Conservation (phyloP, 2,888 invertebrate species). For the Tanypteryx hageni region DNA sequence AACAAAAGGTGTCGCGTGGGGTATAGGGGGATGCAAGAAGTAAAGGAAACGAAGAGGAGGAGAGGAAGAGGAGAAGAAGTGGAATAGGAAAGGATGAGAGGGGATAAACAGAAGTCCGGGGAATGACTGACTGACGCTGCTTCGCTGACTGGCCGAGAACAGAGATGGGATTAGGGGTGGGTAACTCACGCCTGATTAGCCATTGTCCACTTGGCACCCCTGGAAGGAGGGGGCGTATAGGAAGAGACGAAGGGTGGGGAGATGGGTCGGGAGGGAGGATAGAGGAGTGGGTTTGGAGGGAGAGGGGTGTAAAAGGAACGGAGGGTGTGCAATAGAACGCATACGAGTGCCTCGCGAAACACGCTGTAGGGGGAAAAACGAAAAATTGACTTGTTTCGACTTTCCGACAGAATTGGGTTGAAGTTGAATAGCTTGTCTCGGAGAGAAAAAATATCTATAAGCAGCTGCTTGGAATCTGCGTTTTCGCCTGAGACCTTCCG, state of each 20-base stretch:
- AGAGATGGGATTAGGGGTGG: slow-evolving; percentile 39
- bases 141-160: slow-evolving; percentile 4
- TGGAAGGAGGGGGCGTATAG: not conserved
- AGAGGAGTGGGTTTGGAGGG: not conserved
- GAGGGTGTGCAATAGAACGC: no score
- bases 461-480: no score
- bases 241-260: not conserved
- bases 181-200: slow-evolving; percentile 46
- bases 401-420: no score
- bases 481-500: no score
- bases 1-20: slow-evolving; percentile 48
- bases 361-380: no score
- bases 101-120: not conserved
- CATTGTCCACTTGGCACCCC: slow-evolving; percentile 17
- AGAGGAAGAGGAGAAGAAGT: not conserved
- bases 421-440: no score
- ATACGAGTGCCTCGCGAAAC: no score
- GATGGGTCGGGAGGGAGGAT: not conserved
- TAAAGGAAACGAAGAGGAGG: not conserved
- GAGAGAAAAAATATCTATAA: no score
- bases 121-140: not conserved
- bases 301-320: not conserved
- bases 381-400: no score
- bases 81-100: not conserved
- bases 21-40: not conserved